A percentile compares a stretch with the other conserved stretches of the same genome.
Conservation (phyloP, 2,888 invertebrate genomes). For the Harpalus rubripes region DNA sequence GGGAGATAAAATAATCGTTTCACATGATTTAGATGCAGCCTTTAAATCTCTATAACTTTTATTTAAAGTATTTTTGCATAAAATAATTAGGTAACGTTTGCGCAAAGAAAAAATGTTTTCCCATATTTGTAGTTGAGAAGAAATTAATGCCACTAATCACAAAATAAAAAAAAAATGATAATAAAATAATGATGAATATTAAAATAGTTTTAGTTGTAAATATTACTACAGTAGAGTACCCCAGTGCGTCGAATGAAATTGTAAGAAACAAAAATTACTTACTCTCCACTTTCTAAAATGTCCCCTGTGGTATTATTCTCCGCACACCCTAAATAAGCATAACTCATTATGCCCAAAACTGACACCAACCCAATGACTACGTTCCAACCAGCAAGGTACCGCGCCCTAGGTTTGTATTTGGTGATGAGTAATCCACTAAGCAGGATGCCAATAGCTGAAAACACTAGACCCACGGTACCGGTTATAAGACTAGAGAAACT, state of each 20-base stretch:
- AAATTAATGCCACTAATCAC: too few relatives aligned
- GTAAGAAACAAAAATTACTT: constrained; percentile 68
- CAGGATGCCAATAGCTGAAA: constrained; percentile 85
- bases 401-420: constrained; percentile 83
- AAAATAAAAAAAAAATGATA: too few relatives aligned
- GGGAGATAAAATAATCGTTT: too few relatives aligned
- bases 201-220: too few relatives aligned
- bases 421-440: constrained; percentile 84
- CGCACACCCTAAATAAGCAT: constrained; percentile 84
- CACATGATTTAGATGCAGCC: too few relatives aligned
- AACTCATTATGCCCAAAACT: constrained; percentile 82
- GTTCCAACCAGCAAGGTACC: constrained; percentile 85
- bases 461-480: constrained; percentile 85
- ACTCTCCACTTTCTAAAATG: constrained; percentile 76
- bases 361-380: constrained; percentile 83
- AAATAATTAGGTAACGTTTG: too few relatives aligned
- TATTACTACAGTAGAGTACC: too few relatives aligned
- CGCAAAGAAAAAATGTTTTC: too few relatives aligned
- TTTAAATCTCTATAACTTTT: too few relatives aligned
- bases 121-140: too few relatives aligned
- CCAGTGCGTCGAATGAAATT: neutral
- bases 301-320: constrained; percentile 80
- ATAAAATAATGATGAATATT: too few relatives aligned
- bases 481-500: constrained; percentile 87
- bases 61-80: too few relatives aligned